phyloP scores from a whole-genome alignment of 2,888 invertebrate genomes.

The Microctonus aethiopoides region DNA sequence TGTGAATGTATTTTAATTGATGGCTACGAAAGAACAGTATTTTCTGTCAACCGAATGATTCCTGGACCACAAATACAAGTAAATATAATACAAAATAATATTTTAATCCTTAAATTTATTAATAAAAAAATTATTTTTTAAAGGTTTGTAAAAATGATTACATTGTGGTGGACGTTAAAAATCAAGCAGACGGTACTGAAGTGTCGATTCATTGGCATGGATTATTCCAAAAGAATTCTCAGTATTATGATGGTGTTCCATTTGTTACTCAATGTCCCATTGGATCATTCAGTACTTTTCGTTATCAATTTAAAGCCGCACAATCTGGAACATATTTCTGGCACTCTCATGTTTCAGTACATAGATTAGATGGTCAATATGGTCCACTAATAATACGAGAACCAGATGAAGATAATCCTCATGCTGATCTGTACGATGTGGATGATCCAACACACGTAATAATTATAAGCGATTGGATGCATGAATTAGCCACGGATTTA shows the following conservation, averaged over 20 bases:
- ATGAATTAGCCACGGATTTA: slow-evolving; percentile 57
- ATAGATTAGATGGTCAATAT: slow-evolving; percentile 73
- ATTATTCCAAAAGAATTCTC: slow-evolving; percentile 82
- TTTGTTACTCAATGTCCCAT: slow-evolving; percentile 91
- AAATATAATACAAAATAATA: not conserved
- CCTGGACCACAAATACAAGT: slow-evolving; percentile 92
- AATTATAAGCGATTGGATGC: slow-evolving; percentile 70
- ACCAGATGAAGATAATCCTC: slow-evolving; percentile 63
- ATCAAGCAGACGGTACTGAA: slow-evolving; percentile 87
- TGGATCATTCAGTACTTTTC: slow-evolving; percentile 31
- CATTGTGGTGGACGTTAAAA: slow-evolving; percentile 86
- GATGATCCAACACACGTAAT: slow-evolving; percentile 71
- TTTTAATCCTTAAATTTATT: not conserved
- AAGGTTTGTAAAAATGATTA: slow-evolving; percentile 90
- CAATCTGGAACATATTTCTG: slow-evolving; percentile 66
- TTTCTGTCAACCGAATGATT: slow-evolving; percentile 87
- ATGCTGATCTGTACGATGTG: slow-evolving; percentile 61
- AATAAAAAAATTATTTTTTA: slow-evolving; percentile 59
- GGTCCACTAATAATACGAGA: slow-evolving; percentile 72
- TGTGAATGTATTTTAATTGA: slow-evolving; percentile 90
- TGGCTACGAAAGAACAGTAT: slow-evolving; percentile 85
- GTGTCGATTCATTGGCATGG: slow-evolving; percentile 94
- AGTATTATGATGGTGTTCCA: slow-evolving; percentile 90
- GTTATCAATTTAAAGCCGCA: slow-evolving; percentile 60
- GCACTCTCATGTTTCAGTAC: slow-evolving; percentile 66